A percentile compares a stretch with the other conserved stretches of the same genome.
These are phyloP conservation scores for Megathymus violae DNA, from an alignment of 1,140 invertebrate genomes.

Conservation along the genomic window DNA sequence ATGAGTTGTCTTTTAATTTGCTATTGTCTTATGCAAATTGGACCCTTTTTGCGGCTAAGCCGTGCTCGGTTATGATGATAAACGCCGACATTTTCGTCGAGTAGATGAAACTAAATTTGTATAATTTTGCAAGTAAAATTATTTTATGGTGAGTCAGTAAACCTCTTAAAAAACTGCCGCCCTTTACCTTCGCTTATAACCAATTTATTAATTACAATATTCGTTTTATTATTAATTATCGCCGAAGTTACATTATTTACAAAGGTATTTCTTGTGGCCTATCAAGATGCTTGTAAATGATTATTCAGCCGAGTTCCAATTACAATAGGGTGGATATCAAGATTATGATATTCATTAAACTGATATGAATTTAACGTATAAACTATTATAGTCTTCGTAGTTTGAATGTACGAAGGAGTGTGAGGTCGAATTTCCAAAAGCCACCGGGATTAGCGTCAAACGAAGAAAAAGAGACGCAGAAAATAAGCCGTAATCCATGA, in stretches of 20 bases:
- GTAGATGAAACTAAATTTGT: conserved; percentile 57
- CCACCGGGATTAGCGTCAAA: conserved; percentile 74
- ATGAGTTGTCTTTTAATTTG: conserved; percentile 63
- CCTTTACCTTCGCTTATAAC: conserved; percentile 6
- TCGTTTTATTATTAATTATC: background rate
- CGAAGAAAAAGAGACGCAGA: conserved; percentile 77
- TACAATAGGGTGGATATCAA: no score
- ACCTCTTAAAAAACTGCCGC: conserved; percentile 36
- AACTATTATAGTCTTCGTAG: conserved; percentile 44
- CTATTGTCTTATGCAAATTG: conserved; percentile 68
- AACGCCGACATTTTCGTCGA: conserved; percentile 52
- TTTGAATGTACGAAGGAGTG: conserved; percentile 42
- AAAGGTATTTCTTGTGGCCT: no score
- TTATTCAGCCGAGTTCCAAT: no score
- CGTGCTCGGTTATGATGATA: conserved; percentile 56
- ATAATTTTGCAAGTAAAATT: conserved; percentile 55
- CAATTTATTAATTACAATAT: background rate
- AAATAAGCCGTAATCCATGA: conserved; percentile 78
- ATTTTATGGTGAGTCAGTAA: conserved; percentile 43
- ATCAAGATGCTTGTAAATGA: no score
- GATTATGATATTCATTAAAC: no score
- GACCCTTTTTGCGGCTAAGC: conserved; percentile 62
- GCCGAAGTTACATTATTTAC: no score
- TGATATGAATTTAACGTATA: no score
- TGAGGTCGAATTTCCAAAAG: conserved; percentile 57